These are phyloP conservation scores for Allolobophora icterica DNA, from an alignment of 2,888 invertebrate species.

Conservation along the genomic window DNA sequence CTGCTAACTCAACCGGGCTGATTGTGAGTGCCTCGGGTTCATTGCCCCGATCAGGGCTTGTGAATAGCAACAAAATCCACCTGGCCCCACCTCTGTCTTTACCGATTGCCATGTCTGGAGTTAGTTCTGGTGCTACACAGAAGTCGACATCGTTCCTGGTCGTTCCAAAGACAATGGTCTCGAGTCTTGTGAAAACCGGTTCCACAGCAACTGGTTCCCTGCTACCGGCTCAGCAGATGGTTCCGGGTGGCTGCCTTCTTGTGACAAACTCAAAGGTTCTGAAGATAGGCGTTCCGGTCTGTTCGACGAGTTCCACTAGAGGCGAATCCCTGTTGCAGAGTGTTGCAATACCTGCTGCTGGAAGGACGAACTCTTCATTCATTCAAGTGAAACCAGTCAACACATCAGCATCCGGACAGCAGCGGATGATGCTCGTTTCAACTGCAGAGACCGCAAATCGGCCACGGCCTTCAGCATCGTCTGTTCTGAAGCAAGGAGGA, in stretches of 20 bases:
- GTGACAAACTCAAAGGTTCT: background rate
- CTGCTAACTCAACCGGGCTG: background rate
- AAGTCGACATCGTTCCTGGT: background rate
- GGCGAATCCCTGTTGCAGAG: no score
- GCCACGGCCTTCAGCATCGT: background rate
- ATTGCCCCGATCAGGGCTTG: background rate
- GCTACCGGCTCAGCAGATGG: background rate
- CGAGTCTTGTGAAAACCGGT: background rate
- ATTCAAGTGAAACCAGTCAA: slow-evolving; percentile 1
- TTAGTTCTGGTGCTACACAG: background rate
- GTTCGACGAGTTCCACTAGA: background rate
- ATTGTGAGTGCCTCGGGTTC: background rate
- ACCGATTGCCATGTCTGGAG: background rate
- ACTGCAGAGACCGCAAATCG: background rate
- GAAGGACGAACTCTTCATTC: background rate
- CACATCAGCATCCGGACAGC: background rate
- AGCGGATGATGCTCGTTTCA: background rate
- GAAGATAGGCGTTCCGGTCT: background rate
- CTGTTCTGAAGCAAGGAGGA: background rate
- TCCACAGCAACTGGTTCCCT: background rate
- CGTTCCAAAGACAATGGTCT: background rate
- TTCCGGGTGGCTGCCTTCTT: background rate
- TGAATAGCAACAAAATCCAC: background rate
- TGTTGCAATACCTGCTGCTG: no score
- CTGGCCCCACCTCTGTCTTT: background rate